phyloP scores from a whole-genome alignment of 2,113 vertebrate species.

The Noturus placidus region DNA sequence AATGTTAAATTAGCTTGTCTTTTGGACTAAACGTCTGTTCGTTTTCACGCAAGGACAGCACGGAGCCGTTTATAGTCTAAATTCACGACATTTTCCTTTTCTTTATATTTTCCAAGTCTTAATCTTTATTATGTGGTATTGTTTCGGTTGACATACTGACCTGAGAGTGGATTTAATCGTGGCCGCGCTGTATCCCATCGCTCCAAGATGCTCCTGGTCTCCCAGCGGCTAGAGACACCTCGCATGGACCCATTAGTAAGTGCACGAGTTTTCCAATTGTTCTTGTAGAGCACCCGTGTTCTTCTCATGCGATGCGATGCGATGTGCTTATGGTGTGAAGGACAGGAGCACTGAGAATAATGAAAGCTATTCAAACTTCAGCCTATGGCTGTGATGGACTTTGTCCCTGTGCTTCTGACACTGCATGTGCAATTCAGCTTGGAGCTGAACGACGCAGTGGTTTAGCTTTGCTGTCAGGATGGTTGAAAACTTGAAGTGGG shows the following conservation, averaged over 20 bases:
- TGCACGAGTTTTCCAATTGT: conserved; percentile 49
- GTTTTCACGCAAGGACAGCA: not conserved
- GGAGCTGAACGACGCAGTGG: not conserved
- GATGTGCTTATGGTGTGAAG: not conserved
- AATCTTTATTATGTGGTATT: conserved; percentile 41
- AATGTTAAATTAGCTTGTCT: conserved; percentile 58
- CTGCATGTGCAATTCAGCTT: conserved; percentile 7
- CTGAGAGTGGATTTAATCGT: conserved; percentile 76
- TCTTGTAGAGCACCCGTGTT: conserved; percentile 13
- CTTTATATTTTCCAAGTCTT: not conserved
- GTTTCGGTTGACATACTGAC: conserved; percentile 63
- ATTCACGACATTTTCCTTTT: not conserved
- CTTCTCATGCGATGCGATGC: not conserved
- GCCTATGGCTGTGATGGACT: not conserved
- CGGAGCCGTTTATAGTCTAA: not conserved
- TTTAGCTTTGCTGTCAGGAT: not conserved
- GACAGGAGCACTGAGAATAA: not conserved
- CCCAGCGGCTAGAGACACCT: conserved; percentile 79
- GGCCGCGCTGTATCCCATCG: conserved; percentile 65
- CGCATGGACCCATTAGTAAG: conserved; percentile 77
- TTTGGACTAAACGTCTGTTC: conserved; percentile 7
- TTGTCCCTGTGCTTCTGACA: not conserved
- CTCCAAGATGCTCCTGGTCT: conserved; percentile 80
- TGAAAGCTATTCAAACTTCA: conserved; percentile 23
- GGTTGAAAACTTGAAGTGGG: conserved; percentile 33